Evolutionary conservation across 2,113 vertebrate species (phyloP).

Genomic region (Typhlomys cinereus): DNA sequence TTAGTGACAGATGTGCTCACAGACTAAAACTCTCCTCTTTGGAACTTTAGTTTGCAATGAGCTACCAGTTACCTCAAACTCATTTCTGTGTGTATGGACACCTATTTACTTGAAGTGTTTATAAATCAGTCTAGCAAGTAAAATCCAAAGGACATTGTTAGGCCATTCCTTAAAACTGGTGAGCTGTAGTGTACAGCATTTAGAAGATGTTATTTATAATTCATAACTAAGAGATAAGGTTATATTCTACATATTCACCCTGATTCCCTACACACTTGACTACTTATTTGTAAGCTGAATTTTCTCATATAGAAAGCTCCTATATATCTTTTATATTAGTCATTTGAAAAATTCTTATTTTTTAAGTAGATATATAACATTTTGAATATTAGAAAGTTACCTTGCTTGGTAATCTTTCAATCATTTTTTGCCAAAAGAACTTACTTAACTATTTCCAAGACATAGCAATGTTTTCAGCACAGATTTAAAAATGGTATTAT

Average conservation of each 20-base stretch:
- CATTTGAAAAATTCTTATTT: conserved; percentile 2
- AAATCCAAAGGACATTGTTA: neutral
- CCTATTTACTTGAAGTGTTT: neutral
- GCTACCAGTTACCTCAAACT: neutral
- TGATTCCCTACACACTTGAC: neutral
- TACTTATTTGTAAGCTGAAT: conserved; percentile 16
- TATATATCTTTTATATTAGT: neutral
- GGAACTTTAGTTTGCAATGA: neutral
- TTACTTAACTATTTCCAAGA: conserved; percentile 34
- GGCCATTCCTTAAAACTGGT: neutral
- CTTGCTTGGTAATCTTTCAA: neutral
- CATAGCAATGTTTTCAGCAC: neutral
- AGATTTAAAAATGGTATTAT: conserved; percentile 40
- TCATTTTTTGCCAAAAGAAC: conserved; percentile 41
- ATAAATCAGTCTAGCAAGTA: neutral
- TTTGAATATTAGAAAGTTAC: conserved; percentile 9
- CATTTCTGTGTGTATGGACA: neutral
- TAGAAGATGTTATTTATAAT: neutral
- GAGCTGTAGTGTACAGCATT: neutral
- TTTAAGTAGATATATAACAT: conserved; percentile 29
- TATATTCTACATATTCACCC: neutral
- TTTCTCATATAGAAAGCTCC: neutral
- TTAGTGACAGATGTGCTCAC: neutral
- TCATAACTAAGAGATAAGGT: conserved; percentile 10
- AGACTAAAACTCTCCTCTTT: neutral